phyloP scores from a whole-genome alignment of 2,888 invertebrate genomes.

The Deilephila elpenor region DNA sequence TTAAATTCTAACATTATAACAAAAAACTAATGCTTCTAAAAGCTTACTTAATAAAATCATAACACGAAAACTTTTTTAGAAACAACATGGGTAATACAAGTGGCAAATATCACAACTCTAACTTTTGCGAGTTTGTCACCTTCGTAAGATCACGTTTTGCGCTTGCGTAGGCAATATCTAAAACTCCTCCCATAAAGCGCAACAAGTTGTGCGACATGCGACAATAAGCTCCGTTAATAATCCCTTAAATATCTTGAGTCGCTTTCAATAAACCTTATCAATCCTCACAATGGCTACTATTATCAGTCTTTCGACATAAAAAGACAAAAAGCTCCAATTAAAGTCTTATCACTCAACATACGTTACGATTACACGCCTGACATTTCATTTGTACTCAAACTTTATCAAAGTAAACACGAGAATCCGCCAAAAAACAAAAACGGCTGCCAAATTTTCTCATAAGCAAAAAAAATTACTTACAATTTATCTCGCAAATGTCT shows the following conservation, averaged over 20 bases:
- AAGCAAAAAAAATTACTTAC: slow-evolving; percentile 38
- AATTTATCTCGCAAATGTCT: slow-evolving; percentile 42
- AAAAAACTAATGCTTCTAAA: no score
- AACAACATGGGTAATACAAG: not conserved
- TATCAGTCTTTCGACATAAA: slow-evolving; percentile 25
- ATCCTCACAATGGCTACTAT: slow-evolving; percentile 37
- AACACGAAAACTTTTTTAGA: no score
- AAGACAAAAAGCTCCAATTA: slow-evolving; percentile 27
- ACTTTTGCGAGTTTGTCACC: not conserved
- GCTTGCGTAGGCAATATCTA: slow-evolving; percentile 61
- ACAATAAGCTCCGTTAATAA: not conserved
- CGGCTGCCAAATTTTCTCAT: not conserved
- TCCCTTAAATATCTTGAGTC: slow-evolving; percentile 9
- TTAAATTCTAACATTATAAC: no score
- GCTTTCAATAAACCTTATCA: slow-evolving; percentile 40
- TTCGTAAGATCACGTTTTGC: slow-evolving; percentile 44
- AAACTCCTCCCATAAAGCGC: slow-evolving; percentile 68
- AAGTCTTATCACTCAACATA: slow-evolving; percentile 28
- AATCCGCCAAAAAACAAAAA: slow-evolving; percentile 1
- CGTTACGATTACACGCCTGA: slow-evolving; percentile 20
- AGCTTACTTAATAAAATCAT: no score
- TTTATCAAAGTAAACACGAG: slow-evolving; percentile 13
- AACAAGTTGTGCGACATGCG: slow-evolving; percentile 60
- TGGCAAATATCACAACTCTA: slow-evolving; percentile 4
- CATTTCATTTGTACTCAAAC: not conserved